These are phyloP conservation scores for Neodontobutis hainanensis DNA, from an alignment of 2,113 vertebrate species.

Conservation along the genomic window DNA sequence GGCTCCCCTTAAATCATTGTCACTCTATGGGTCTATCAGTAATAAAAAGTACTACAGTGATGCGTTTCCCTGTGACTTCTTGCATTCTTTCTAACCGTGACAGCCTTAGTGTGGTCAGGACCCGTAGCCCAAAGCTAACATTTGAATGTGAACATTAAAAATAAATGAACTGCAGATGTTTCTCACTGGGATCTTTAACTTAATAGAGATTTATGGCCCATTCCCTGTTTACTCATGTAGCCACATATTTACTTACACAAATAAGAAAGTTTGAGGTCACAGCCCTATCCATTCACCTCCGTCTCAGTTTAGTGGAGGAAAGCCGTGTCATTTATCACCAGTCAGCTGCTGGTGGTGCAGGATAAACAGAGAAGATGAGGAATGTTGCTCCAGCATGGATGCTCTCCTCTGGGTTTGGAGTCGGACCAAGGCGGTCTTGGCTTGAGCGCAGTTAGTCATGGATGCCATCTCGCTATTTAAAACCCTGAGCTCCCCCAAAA, in stretches of 20 bases:
- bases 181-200: conserved; percentile 18
- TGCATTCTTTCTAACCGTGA: conserved; percentile 20
- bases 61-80: conserved; percentile 7
- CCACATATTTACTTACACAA: conserved; percentile 25
- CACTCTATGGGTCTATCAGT: background rate
- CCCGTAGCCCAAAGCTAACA: conserved; percentile 30
- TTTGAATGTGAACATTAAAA: conserved; percentile 28
- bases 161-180: conserved; percentile 52
- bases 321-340: conserved; percentile 58
- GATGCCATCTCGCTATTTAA: conserved; percentile 62
- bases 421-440: conserved; percentile 55
- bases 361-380: conserved; percentile 54
- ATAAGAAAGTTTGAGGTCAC: conserved; percentile 40
- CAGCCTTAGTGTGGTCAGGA: conserved; percentile 37
- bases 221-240: conserved; percentile 26
- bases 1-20: background rate
- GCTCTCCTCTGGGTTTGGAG: conserved; percentile 65
- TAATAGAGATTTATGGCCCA: conserved; percentile 43
- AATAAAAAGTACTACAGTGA: background rate
- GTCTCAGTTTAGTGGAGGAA: conserved; percentile 42
- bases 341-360: conserved; percentile 53
- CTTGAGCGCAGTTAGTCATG: conserved; percentile 53
- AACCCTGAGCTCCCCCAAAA: conserved; percentile 35
- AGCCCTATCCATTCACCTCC: conserved; percentile 11
- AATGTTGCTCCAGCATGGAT: conserved; percentile 53